Percentiles rank a stretch among this genome's conserved stretches.
These are phyloP conservation scores for Polypterus senegalus DNA, from an alignment of 2,113 vertebrate species.

Conservation along the genomic window DNA sequence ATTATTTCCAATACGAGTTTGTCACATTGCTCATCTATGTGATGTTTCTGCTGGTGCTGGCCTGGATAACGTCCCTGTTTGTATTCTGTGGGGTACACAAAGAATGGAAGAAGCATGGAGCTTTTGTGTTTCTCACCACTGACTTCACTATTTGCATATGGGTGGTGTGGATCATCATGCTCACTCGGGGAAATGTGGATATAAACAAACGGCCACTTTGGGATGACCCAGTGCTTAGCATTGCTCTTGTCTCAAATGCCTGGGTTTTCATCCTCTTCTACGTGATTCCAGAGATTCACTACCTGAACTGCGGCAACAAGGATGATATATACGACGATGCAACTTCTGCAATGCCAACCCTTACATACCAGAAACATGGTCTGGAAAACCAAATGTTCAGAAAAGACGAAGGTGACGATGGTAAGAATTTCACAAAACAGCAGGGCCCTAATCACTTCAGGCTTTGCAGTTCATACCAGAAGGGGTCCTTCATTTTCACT, in stretches of 20 bases:
- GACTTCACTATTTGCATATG: slow-evolving; percentile 64
- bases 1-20: slow-evolving; percentile 58
- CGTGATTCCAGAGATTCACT: slow-evolving; percentile 52
- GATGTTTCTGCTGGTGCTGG: slow-evolving; percentile 58
- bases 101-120: slow-evolving; percentile 49
- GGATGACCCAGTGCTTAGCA: slow-evolving; percentile 71
- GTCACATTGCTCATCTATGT: slow-evolving; percentile 77
- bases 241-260: slow-evolving; percentile 69
- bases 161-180: slow-evolving; percentile 73
- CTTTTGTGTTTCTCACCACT: slow-evolving; percentile 51
- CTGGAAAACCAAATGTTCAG: slow-evolving; percentile 33
- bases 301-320: slow-evolving; percentile 45
- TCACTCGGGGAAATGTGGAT: slow-evolving; percentile 41
- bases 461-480: no score
- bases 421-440: neutral
- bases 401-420: slow-evolving; percentile 38
- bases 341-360: slow-evolving; percentile 38
- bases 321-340: slow-evolving; percentile 35
- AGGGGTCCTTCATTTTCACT: no score
- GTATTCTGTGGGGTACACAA: slow-evolving; percentile 45
- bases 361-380: slow-evolving; percentile 17
- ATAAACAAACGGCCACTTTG: slow-evolving; percentile 28
- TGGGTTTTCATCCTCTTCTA: slow-evolving; percentile 73
- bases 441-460: no score
- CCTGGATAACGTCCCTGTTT: slow-evolving; percentile 43